A percentile compares a stretch with the other conserved stretches of the same genome.
Evolutionary conservation across 2,888 invertebrate genomes (phyloP).

Genomic region (Lycocerus yunnanus): DNA sequence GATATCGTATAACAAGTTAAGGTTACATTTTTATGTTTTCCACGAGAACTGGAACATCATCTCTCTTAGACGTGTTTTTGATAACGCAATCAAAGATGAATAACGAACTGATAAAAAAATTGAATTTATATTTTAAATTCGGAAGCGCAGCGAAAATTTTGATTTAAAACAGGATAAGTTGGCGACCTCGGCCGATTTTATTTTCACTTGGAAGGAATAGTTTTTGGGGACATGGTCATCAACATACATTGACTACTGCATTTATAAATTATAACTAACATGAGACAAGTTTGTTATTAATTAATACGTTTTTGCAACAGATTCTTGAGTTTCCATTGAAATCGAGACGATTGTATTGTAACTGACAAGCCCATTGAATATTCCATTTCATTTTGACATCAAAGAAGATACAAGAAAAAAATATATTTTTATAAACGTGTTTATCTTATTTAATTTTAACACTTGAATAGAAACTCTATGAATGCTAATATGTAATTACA

Average conservation of each 20-base stretch:
- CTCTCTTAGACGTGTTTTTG: neutral
- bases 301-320: neutral
- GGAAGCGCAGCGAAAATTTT: neutral
- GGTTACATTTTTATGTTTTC: neutral
- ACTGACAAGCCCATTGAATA: neutral
- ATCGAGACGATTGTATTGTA: neutral
- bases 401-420: neutral
- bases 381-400: neutral
- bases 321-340: neutral
- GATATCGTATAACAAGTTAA: neutral
- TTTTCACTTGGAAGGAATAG: slow-evolving; percentile 10
- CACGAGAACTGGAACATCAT: neutral
- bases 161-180: slow-evolving; percentile 10
- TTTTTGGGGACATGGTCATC: slow-evolving; percentile 27
- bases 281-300: neutral
- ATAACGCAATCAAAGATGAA: neutral
- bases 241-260: slow-evolving; percentile 1
- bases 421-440: neutral
- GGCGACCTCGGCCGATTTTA: slow-evolving; percentile 23
- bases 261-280: neutral
- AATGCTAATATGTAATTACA: neutral
- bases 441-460: neutral
- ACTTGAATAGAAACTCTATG: neutral
- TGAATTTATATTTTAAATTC: neutral
- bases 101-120: neutral